Base-by-base conservation (phyloP, 2,113 vertebrate species). In the Perca fluviatilis region DNA sequence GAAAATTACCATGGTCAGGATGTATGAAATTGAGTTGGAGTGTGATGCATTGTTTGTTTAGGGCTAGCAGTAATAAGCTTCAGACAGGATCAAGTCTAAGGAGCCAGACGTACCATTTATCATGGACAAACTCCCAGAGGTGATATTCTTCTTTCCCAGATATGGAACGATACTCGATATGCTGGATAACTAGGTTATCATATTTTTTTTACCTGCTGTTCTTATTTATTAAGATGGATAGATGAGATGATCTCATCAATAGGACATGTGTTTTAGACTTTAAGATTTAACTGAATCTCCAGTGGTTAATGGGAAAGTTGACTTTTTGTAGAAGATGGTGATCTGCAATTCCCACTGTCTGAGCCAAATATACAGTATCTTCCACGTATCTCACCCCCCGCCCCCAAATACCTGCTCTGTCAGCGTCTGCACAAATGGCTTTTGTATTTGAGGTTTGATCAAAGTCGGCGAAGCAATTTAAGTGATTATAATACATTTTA, bases 11-110 rank as follows among this genome's bases (percentile, higher is more conserved):
- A 85, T 88, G 92, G 88, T 90, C 86, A 89, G 88, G 86, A 92
- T 91, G 90, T 93, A 94, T 91, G 91, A 93, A 94, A 94, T 93
- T 88, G 90, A 93, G 89, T 91, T 87, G 89, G 80, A 90, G 87
- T 92, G 81, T 94, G 90, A 94, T 92, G 88, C 87, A 94, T 94
- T 93, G 89, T 93, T 93, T 93, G 92, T 92, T 89, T 89, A 84
- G 91, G 86, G 82, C 86, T 13, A 79, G 65, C 86, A 79, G 87
- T 93, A 93, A 92, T 93, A 90, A 93, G 88, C 85, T 90, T 92
- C 86, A 90, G 92, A 92, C 86, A 87, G 88, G 84, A 92, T 93
- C 82, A 89, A 76, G 82, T 90, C 85, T 69, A 78, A 86, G 65
- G 51, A 71, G 88, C 84, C 84, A 92, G 89, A 88, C 88, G 43